Base-by-base conservation (phyloP, 2,113 vertebrate species). In the Colossoma macropomum region DNA sequence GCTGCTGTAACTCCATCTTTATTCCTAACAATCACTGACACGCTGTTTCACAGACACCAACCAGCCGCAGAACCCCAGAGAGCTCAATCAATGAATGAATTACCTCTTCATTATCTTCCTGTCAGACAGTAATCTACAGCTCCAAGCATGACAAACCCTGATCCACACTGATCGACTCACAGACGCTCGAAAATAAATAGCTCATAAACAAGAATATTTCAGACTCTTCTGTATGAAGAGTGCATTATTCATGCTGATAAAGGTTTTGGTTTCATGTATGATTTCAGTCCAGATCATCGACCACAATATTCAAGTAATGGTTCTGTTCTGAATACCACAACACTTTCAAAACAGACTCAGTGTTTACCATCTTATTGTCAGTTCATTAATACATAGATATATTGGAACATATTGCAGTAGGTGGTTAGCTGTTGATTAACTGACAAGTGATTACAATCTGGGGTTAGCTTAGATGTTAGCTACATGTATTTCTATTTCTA, bases 51-150 rank as follows among this genome's bases (percentile, higher is more conserved):
- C 50, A 17, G 1, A 17, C 50, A 7, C 21, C 19, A 56, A 5
- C 9, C 54, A 23, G 6, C 21, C 54, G 21, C 17, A 23, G 54
- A 56, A 56, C 13, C 54, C 54, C 54, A 56, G 54, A 41, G 75
- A 75, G 69, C 52, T 48, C 54, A 82, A 82, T 87, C 80, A 87
- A 82, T 77, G 83, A 85, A 72, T 77, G 32, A 69, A 81, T 85
- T 74, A 80, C 45, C 62, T 75, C 63, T 80, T 34, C 23, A 25
- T 79, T 83, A 77, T 70, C 80, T 85, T 32, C 63, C 72, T 75
- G 72, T 84, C 79, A 60, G 28, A 73, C 23, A 50, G 79, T 79
- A 52, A 84, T 77, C 77, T 75, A 76, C 76, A 84, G 63, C 65
- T 54, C 32, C 56, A 41, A 25, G 62, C 77, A 25, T 80, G 78